Conservation (phyloP, 2,888 invertebrate species). For the Dasypogon diadema region DNA sequence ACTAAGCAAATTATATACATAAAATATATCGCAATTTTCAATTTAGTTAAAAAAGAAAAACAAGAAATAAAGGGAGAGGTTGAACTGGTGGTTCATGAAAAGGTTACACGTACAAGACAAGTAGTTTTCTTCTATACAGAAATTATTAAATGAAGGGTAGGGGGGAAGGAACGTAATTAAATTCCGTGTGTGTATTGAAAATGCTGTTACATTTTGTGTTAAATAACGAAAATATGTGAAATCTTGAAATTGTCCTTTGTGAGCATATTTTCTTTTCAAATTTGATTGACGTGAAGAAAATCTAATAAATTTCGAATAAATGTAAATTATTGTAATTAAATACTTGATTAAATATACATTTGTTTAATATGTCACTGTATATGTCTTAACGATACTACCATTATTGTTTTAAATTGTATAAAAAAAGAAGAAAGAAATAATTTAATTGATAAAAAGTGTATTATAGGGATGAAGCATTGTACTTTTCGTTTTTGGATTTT, state of each 20-base stretch:
- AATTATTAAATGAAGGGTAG: conserved; percentile 7
- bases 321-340: conserved; percentile 43
- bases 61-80: not conserved
- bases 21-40: conserved; percentile 12
- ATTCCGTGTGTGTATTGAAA: not conserved
- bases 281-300: not conserved
- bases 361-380: conserved; percentile 27
- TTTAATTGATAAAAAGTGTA: conserved; percentile 29
- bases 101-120: conserved; percentile 27
- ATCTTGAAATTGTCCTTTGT: not conserved
- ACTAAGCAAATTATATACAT: conserved; percentile 32
- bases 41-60: conserved; percentile 29
- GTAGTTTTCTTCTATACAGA: conserved; percentile 11
- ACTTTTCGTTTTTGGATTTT: conserved; percentile 28
- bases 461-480: conserved; percentile 8
- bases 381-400: conserved; percentile 27
- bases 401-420: conserved; percentile 41
- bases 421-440: not conserved
- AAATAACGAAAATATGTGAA: not conserved
- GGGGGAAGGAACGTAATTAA: not conserved
- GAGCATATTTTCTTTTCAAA: not conserved
- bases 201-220: conserved; percentile 34
- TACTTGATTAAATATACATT: conserved; percentile 25
- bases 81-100: not conserved
- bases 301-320: conserved; percentile 21